Evolutionary conservation across 2,113 vertebrate genomes (phyloP).

Genomic region (Noturus placidus): DNA sequence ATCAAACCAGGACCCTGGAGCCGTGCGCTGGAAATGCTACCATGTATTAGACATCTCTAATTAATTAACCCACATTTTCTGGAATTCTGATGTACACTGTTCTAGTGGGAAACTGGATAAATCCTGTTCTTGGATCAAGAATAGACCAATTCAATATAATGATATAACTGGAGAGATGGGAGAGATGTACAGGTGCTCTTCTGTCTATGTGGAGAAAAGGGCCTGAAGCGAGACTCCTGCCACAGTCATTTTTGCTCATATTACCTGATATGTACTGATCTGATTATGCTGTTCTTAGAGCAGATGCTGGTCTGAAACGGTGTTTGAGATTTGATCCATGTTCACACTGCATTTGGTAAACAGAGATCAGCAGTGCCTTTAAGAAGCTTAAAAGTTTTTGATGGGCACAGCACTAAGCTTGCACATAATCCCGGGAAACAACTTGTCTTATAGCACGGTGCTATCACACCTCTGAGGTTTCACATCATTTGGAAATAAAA

Average conservation of each 20-base stretch:
- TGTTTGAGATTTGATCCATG: neutral
- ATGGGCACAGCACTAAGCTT: neutral
- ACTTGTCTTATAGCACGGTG: no score
- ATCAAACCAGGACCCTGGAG: no score
- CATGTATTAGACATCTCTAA: no score
- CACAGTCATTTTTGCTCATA: neutral
- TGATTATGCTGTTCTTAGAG: neutral
- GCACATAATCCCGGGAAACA: neutral
- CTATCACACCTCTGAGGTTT: no score
- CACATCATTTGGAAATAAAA: no score
- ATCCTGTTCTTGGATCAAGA: neutral
- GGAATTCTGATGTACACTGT: neutral
- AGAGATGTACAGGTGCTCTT: neutral
- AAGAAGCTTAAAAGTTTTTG: no score
- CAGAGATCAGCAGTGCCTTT: neutral
- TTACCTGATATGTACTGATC: neutral
- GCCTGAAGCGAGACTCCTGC: neutral
- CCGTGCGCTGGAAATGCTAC: no score
- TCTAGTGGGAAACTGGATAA: neutral
- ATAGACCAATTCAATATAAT: neutral
- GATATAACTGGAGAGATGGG: neutral
- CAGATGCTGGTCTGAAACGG: neutral
- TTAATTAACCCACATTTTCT: no score
- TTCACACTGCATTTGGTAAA: neutral
- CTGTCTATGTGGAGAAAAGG: neutral